phyloP scores from a whole-genome alignment of 2,888 invertebrate species.

The Dynastes maya region DNA sequence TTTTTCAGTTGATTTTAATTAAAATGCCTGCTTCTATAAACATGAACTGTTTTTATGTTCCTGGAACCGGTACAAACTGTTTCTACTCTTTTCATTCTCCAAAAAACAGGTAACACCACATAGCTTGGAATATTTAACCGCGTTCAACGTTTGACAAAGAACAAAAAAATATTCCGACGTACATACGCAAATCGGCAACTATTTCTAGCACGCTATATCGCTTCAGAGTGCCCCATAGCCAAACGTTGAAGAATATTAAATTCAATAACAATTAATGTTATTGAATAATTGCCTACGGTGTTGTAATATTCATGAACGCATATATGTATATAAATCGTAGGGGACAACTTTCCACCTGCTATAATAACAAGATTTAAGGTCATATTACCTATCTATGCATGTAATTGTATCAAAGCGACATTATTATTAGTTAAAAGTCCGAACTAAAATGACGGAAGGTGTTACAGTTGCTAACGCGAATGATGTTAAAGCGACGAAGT shows the following conservation, averaged over 20 bases:
- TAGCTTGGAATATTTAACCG: background rate
- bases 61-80: slow-evolving; percentile 1
- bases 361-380: slow-evolving; percentile 7
- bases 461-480: background rate
- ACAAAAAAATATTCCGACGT: background rate
- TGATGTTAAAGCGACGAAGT: background rate
- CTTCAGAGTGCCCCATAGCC: too few relatives aligned
- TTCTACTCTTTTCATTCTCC: background rate
- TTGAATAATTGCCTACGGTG: background rate
- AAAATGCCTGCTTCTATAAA: too few relatives aligned
- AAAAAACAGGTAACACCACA: background rate
- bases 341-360: background rate
- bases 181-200: too few relatives aligned
- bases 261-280: too few relatives aligned
- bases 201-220: background rate
- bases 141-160: background rate
- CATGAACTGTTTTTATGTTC: too few relatives aligned
- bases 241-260: too few relatives aligned
- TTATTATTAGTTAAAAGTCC: slow-evolving; percentile 1
- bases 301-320: background rate
- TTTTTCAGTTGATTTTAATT: too few relatives aligned
- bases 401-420: background rate
- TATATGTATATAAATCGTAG: background rate
- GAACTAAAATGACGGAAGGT: slow-evolving; percentile 14
- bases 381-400: background rate